phyloP scores from a whole-genome alignment of 2,797 vertebrate species.

The Spea hammondii region DNA sequence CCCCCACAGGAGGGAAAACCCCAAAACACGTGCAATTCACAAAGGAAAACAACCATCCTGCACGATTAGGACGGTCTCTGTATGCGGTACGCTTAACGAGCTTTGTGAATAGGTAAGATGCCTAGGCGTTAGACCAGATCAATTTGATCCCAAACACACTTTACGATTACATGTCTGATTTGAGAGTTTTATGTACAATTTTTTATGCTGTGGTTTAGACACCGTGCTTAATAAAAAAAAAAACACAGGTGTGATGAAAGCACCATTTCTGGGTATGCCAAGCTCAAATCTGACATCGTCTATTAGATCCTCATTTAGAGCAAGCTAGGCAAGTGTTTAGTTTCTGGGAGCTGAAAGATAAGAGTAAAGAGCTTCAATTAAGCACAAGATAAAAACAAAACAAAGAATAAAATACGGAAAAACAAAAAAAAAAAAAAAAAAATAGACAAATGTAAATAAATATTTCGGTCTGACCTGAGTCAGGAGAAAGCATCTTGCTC shows the following conservation, averaged over 20 bases:
- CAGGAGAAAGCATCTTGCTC: conserved; percentile 89
- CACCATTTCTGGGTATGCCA: conserved; percentile 69
- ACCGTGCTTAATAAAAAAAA: conserved; percentile 43
- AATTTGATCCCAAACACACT: neutral
- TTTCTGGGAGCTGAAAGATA: conserved; percentile 85
- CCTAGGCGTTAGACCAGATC: conserved; percentile 15
- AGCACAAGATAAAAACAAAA: conserved; percentile 66
- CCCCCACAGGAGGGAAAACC: conserved; percentile 72
- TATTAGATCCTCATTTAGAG: conserved; percentile 76
- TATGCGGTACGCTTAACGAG: conserved; percentile 43
- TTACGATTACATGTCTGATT: conserved; percentile 5
- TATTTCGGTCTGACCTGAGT: conserved; percentile 99
- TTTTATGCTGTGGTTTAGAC: neutral
- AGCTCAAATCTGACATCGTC: conserved; percentile 67
- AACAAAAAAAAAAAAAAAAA: conserved; percentile 72
- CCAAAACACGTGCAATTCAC: conserved; percentile 67
- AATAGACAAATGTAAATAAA: conserved; percentile 90
- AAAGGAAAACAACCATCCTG: conserved; percentile 57
- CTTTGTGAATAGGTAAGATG: conserved; percentile 63
- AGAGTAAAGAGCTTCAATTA: conserved; percentile 77
- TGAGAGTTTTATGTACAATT: neutral
- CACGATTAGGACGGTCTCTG: neutral
- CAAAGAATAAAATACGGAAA: conserved; percentile 80
- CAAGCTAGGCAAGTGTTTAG: conserved; percentile 33
- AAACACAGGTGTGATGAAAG: conserved; percentile 68